Base-by-base conservation (phyloP, 2,888 invertebrate genomes). In the Eustalomyia histrio region DNA sequence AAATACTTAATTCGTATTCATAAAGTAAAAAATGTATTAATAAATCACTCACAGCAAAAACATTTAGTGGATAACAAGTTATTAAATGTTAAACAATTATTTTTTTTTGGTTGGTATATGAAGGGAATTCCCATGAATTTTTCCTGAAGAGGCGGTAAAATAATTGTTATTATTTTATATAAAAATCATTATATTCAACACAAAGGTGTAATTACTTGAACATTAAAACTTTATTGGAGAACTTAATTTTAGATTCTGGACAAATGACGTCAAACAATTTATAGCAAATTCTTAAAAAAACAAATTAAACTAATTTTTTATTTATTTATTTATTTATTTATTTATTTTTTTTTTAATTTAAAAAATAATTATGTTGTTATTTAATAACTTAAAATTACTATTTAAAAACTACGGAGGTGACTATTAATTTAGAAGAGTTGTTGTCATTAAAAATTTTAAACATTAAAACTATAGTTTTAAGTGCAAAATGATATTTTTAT, bases 21-120 rank as follows among this genome's bases (percentile, higher is more conserved):
- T 39, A 14, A 3, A n/a, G n/a, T 47, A 14, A n/a, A 14, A n/a
- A 47, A n/a, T n/a, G 14, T n/a, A n/a, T n/a, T n/a, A 47, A 47
- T 47, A 47, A 47, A 47, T 47, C 43, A 47, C 43, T 47, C 6
- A 47, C 43, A n/a, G n/a, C 43, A 47, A 47, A n/a, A 47, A 47
- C 6, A 47, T n/a, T 47, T 47, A 47, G 12, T 39, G 14, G 14
- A 47, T n/a, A 47, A n/a, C 43, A 47, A 47, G 43, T 47, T 39
- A n/a, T 47, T 47, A 10, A 5, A 47, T 47, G n/a, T 47, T 14
- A 0, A 47, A n/a, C 43, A 47, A 47, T 5, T 7, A 6, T 47
- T 47, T 47, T 47, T 47, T 47, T 14, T 12, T 14, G 43, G 1
- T 39, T 14, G 39, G 39, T 29, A 29, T 29, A 8, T 3, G 39